Evolutionary conservation across 1,140 invertebrate genomes (phyloP).

Genomic region (Cotesia typhae): DNA sequence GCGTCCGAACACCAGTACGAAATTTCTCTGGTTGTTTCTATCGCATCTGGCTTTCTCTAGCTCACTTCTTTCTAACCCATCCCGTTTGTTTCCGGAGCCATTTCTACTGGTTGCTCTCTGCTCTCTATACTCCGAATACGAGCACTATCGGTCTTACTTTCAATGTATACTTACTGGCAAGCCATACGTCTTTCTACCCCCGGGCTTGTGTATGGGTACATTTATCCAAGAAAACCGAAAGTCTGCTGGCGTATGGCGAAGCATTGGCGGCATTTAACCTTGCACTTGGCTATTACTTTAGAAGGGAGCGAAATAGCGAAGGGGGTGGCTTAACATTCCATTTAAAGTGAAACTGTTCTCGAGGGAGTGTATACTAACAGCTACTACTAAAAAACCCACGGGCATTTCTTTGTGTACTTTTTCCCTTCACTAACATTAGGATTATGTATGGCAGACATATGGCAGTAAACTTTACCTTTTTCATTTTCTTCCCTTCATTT

Average conservation of each 20-base stretch:
- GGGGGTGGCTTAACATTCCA: constrained; percentile 21
- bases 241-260: neutral
- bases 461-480: neutral
- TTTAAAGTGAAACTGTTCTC: constrained; percentile 17
- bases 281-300: constrained; percentile 31
- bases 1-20: constrained; percentile 10
- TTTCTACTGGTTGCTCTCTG: constrained; percentile 15
- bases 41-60: constrained; percentile 9
- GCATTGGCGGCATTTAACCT: constrained; percentile 26
- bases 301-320: constrained; percentile 8
- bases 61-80: too few species aligned
- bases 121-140: neutral
- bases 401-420: constrained; percentile 30
- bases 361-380: constrained; percentile 1
- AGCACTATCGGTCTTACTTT: neutral
- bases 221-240: neutral
- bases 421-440: constrained; percentile 21
- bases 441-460: constrained; percentile 28
- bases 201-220: neutral
- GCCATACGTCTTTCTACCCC: neutral
- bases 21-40: constrained; percentile 24
- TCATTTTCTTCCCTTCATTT: constrained; percentile 11
- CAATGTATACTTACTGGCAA: neutral
- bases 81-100: neutral
- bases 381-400: neutral